phyloP scores from a whole-genome alignment of 2,113 vertebrate genomes.

The Notarius lentiginosus region DNA sequence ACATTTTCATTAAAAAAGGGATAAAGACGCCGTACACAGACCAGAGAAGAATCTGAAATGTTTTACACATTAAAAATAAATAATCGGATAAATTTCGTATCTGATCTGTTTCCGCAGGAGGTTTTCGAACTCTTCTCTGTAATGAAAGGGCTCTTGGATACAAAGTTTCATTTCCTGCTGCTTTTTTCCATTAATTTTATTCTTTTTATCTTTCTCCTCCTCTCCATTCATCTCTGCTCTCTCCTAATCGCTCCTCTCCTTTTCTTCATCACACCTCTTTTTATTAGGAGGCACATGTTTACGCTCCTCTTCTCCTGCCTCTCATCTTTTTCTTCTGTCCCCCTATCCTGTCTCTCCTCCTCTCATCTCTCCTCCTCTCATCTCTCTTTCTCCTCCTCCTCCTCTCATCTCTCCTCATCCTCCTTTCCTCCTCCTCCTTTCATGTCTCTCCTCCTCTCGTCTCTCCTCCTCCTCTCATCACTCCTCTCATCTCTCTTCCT shows the following conservation, averaged over 20 bases:
- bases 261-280: too few relatives aligned
- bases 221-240: background rate
- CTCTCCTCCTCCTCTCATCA: conserved; percentile 28
- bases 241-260: background rate
- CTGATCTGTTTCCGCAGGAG: background rate
- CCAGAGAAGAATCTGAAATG: background rate
- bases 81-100: background rate
- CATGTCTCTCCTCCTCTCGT: background rate
- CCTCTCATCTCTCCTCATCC: background rate
- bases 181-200: background rate
- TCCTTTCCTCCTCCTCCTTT: background rate
- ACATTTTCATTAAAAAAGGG: background rate
- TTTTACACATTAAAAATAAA: background rate
- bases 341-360: background rate
- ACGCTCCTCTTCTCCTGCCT: background rate
- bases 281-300: background rate
- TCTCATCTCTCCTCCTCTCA: conserved; percentile 26
- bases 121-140: background rate
- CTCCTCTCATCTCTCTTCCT: background rate
- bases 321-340: background rate
- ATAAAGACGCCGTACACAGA: too few relatives aligned
- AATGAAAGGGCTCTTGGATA: background rate
- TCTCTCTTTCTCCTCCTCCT: conserved; percentile 37
- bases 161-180: background rate
- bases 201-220: background rate